Conservation (phyloP, 2,888 invertebrate species). For the Ormyrus labotus region DNA sequence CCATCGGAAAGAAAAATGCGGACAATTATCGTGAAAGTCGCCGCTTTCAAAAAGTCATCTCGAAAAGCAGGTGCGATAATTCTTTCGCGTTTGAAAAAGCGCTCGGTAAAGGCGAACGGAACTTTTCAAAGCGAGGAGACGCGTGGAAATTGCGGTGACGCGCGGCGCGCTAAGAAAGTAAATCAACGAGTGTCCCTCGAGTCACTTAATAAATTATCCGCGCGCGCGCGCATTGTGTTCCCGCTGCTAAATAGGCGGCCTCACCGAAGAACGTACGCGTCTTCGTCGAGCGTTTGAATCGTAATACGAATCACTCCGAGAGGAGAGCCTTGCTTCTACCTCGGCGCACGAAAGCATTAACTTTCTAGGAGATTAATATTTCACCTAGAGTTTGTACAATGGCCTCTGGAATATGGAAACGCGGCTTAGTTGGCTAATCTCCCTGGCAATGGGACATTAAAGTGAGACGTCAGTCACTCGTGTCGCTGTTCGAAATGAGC, state of each 20-base stretch:
- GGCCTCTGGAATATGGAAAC: neutral
- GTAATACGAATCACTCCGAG: no score
- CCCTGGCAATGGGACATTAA: no score
- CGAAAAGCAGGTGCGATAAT: neutral
- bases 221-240: neutral
- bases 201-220: neutral
- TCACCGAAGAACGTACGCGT: no score
- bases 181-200: neutral
- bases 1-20: constrained; percentile 15
- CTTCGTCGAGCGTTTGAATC: no score
- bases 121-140: no score
- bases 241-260: neutral
- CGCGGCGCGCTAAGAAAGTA: no score
- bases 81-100: neutral
- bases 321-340: neutral
- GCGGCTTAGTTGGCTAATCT: neutral
- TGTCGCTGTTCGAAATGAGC: no score
- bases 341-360: neutral
- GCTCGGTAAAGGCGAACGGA: neutral
- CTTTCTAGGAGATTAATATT: constrained; percentile 25
- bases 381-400: neutral
- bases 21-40: constrained; percentile 33
- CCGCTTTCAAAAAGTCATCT: constrained; percentile 8
- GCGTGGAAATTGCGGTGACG: no score
- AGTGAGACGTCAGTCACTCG: no score